Percentiles rank a stretch among this genome's conserved stretches.
These are phyloP conservation scores for Acholoe squamosa DNA, from an alignment of 2,888 invertebrate genomes.

Conservation along the genomic window DNA sequence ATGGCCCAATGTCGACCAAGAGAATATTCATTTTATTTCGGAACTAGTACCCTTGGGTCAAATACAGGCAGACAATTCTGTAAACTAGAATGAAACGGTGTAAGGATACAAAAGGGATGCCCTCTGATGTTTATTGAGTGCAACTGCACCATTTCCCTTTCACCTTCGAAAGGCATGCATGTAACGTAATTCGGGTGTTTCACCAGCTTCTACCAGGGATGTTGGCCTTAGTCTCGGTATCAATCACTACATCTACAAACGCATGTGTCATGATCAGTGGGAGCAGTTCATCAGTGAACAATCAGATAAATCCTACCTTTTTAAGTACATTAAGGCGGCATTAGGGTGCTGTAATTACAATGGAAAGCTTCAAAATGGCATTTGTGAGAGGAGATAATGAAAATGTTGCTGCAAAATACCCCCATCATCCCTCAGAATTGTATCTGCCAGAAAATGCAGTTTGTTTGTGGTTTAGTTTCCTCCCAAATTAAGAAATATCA, in stretches of 20 bases:
- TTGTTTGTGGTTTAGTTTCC: background rate
- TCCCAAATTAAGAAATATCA: background rate
- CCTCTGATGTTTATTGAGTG: background rate
- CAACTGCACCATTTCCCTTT: background rate
- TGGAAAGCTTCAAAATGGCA: background rate
- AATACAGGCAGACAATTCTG: background rate
- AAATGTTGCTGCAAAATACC: background rate
- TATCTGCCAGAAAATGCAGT: background rate
- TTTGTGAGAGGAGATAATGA: background rate
- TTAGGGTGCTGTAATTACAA: background rate
- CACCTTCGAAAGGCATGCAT: background rate
- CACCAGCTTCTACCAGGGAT: background rate
- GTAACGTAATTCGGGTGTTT: background rate
- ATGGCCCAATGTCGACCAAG: too few species aligned
- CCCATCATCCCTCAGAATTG: background rate
- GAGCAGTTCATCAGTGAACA: background rate
- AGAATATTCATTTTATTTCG: too few species aligned
- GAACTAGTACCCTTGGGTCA: background rate
- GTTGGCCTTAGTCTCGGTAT: background rate
- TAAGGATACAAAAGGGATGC: background rate
- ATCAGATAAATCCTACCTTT: constrained; percentile 3
- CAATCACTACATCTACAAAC: background rate
- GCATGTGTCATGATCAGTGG: background rate
- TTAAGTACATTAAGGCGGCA: background rate
- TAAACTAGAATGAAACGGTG: background rate